Conservation (phyloP, 37 sponge, comb jelly and placozoan genomes). For the Mnemiopsis leidyi region DNA sequence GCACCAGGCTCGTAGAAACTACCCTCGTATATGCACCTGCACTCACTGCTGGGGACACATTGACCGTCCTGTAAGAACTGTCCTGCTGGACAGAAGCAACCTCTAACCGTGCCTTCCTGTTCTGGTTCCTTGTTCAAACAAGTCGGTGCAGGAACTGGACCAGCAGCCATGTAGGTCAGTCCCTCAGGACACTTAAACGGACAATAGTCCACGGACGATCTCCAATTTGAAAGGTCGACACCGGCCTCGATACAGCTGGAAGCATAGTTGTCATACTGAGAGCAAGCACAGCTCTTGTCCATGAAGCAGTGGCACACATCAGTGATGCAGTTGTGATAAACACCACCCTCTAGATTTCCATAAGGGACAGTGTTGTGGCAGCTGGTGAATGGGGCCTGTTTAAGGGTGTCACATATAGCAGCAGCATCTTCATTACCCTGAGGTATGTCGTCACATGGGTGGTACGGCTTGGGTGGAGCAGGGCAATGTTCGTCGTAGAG, state of each 20-base stretch:
- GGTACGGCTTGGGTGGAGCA: conserved; percentile 29
- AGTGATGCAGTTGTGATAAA: conserved; percentile 42
- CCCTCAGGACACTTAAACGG: conserved; percentile 40
- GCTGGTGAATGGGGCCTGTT: not conserved
- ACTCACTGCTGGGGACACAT: not conserved
- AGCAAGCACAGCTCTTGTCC: conserved; percentile 7
- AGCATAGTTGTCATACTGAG: conserved; percentile 53
- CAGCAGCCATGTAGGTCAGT: not conserved
- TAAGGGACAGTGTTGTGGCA: not conserved
- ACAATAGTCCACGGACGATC: not conserved
- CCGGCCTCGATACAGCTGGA: conserved; percentile 11
- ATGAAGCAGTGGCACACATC: conserved; percentile 28
- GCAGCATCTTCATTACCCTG: not conserved
- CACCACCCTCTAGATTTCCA: conserved; percentile 21
- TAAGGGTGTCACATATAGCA: conserved; percentile 4
- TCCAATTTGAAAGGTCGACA: conserved; percentile 25
- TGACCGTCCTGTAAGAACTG: conserved; percentile 40
- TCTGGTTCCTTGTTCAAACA: conserved; percentile 2
- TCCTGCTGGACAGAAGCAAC: conserved; percentile 48
- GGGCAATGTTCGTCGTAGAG: conserved; percentile 40
- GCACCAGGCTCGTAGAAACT: conserved; percentile 21
- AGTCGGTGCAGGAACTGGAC: conserved; percentile 8
- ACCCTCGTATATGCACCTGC: conserved; percentile 49
- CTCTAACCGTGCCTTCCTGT: not conserved
- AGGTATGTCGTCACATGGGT: conserved; percentile 39